Evolutionary conservation across 2,888 invertebrate species (phyloP), one percentile per base, ranked within the genome.

Genomic region (Troilus luridus): DNA sequence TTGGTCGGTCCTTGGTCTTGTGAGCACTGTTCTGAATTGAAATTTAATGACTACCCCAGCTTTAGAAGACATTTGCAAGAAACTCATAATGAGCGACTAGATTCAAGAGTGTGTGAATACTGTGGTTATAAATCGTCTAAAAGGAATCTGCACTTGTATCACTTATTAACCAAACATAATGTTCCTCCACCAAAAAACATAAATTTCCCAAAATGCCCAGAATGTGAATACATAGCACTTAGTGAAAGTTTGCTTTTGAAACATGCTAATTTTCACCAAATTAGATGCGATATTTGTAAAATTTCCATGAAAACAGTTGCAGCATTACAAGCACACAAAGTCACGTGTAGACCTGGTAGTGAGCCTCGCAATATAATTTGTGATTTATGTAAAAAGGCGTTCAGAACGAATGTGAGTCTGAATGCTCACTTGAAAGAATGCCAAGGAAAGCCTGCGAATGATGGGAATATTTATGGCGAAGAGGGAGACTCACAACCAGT

Each of bases 51-150:
- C n/a, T 91, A 91, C 59, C 96, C 96, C 93, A 96, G 96, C 93
- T 98, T 97, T 94, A 95, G 98, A 88, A 96, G 97, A 92, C 98
- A 98, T 94, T 96, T 98, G 94, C 92, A 97, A 17, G 97, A 97
- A 92, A 95, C 97, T 0, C 98, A 98, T 93, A 96, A 96, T 93
- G 97, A 97, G 93, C 96, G 96, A 92, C 97, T 97, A 92, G 96
- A 97, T 93, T 94, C 96, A 3, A 95, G 96, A 77, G 96, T 97
- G 64, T 98, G 98, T 94, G 98, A 98, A 94, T 96, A 97, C 93
- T 98, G 98, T 94, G 98, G 98, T 0, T 96, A 97, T 93, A 96
- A 96, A 93, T 96, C 97, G 54, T 94, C 95, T 2, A 97, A 96
- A 93, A 95, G 97, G 92, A 97, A 97, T 93, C 95, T 97, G 92